These are phyloP conservation scores for Drosophila phalerata DNA, from an alignment of 2,888 invertebrate species.

Conservation along the genomic window DNA sequence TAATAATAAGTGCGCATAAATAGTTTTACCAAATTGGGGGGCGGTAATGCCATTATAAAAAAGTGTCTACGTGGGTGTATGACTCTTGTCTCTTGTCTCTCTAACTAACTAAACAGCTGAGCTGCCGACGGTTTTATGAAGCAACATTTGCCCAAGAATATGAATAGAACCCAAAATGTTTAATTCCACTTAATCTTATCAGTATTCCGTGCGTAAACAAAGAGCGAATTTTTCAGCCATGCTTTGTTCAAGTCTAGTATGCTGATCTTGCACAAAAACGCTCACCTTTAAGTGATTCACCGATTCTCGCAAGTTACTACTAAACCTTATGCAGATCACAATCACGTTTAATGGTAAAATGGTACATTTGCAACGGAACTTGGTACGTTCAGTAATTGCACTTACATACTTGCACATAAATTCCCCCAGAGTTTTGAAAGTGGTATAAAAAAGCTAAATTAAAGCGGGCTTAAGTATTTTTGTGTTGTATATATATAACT, in stretches of 20 bases:
- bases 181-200: slow-evolving; percentile 66
- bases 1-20: slow-evolving; percentile 1
- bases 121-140: slow-evolving; percentile 5
- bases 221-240: slow-evolving; percentile 4
- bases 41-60: slow-evolving; percentile 60
- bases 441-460: too few species aligned
- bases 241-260: slow-evolving; percentile 2
- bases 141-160: background rate
- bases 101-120: slow-evolving; percentile 41
- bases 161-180: slow-evolving; percentile 18
- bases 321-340: background rate
- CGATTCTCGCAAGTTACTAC: background rate
- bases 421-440: too few species aligned
- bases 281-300: background rate
- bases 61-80: slow-evolving; percentile 60
- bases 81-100: background rate
- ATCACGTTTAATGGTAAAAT: background rate
- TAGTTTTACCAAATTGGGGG: slow-evolving; percentile 40
- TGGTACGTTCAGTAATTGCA: background rate
- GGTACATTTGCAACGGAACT: background rate
- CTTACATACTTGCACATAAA: too few species aligned
- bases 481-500: too few species aligned
- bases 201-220: slow-evolving; percentile 51
- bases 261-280: background rate
- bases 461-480: background rate